A percentile compares a stretch with the other conserved stretches of the same genome.
These are phyloP conservation scores for Lithodes maja DNA, from an alignment of 2,888 invertebrate species.

Conservation along the genomic window DNA sequence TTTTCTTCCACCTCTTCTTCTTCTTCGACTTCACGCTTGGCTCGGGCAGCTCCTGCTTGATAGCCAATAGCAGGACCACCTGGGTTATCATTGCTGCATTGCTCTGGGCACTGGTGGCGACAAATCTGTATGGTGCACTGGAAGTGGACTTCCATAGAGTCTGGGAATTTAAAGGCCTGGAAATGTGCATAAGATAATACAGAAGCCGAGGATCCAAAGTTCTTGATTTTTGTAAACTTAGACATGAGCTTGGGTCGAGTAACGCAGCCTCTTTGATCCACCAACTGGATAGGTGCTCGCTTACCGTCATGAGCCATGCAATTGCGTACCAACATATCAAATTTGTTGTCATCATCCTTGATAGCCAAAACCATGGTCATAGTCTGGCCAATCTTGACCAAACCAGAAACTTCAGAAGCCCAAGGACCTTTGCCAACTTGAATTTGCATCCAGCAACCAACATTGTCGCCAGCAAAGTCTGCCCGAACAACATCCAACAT, in stretches of 20 bases:
- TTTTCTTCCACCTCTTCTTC: conserved; percentile 75
- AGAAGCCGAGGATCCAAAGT: conserved; percentile 94
- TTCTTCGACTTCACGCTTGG: conserved; percentile 68
- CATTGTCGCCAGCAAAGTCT: conserved; percentile 95
- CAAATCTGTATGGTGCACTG: conserved; percentile 97
- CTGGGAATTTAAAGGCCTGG: conserved; percentile 93
- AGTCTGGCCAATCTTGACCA: conserved; percentile 96
- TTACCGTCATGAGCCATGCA: conserved; percentile 97
- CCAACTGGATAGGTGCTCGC: conserved; percentile 92
- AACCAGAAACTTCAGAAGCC: conserved; percentile 97
- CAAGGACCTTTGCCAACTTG: conserved; percentile 97
- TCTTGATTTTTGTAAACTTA: conserved; percentile 94
- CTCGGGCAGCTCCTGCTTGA: conserved; percentile 73
- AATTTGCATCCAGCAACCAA: conserved; percentile 98
- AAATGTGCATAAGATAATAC: conserved; percentile 87
- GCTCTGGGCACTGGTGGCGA: conserved; percentile 93
- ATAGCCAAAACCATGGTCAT: conserved; percentile 98
- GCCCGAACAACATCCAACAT: conserved; percentile 96
- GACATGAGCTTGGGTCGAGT: conserved; percentile 95
- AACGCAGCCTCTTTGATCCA: conserved; percentile 94
- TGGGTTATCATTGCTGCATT: conserved; percentile 80
- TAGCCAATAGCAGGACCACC: conserved; percentile 70
- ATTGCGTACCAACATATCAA: conserved; percentile 95
- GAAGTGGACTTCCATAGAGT: conserved; percentile 97
- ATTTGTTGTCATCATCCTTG: conserved; percentile 96